These are phyloP conservation scores for Trachymyrmex septentrionalis DNA, from an alignment of 1,140 invertebrate species.

Conservation along the genomic window DNA sequence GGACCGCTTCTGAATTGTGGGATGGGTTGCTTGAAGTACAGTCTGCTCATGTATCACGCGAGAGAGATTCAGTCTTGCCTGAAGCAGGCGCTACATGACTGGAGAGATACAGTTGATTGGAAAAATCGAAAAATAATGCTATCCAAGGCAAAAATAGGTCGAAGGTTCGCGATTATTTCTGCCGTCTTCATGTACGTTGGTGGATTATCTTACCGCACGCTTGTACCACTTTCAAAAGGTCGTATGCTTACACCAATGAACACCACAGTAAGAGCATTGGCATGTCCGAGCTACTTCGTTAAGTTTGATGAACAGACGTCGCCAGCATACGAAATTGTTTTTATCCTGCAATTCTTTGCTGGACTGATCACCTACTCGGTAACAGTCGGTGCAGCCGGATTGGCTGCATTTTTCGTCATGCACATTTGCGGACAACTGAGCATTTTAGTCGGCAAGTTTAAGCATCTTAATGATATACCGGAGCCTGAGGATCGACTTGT, in stretches of 20 bases:
- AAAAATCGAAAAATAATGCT: slow-evolving; percentile 52
- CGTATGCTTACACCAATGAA: slow-evolving; percentile 59
- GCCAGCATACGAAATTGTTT: slow-evolving; percentile 72
- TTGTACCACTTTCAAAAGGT: slow-evolving; percentile 68
- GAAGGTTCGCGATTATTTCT: slow-evolving; percentile 56
- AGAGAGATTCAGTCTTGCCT: slow-evolving; percentile 43
- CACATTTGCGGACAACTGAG: slow-evolving; percentile 68
- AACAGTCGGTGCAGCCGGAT: slow-evolving; percentile 50
- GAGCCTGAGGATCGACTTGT: not conserved
- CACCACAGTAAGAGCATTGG: slow-evolving; percentile 61
- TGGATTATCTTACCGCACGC: slow-evolving; percentile 63
- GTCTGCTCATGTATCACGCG: slow-evolving; percentile 35
- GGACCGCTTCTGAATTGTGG: slow-evolving; percentile 47
- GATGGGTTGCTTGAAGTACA: slow-evolving; percentile 59
- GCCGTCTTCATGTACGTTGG: slow-evolving; percentile 67
- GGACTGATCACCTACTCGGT: slow-evolving; percentile 64
- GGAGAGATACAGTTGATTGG: slow-evolving; percentile 8
- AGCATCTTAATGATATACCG: not conserved
- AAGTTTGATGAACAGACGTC: slow-evolving; percentile 57
- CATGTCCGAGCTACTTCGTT: slow-evolving; percentile 59
- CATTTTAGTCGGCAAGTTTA: slow-evolving; percentile 58
- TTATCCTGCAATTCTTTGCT: slow-evolving; percentile 60
- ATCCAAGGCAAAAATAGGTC: slow-evolving; percentile 57
- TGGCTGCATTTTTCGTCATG: slow-evolving; percentile 63
- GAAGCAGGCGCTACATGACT: slow-evolving; percentile 55